phyloP scores from a whole-genome alignment of 2,113 vertebrate genomes.

The Myocastor coypus region DNA sequence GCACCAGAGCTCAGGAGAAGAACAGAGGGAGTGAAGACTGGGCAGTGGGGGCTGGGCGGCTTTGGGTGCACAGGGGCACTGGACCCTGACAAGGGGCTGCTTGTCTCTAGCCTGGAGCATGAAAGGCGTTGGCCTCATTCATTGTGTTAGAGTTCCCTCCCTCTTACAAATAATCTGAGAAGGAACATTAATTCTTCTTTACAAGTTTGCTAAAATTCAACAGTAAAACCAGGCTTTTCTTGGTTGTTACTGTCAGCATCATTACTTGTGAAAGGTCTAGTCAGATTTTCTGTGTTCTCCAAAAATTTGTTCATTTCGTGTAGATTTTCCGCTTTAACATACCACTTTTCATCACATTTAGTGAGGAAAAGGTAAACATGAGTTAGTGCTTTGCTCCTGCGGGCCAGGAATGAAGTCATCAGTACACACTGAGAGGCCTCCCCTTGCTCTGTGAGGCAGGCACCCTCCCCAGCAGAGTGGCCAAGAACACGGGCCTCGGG shows the following conservation, averaged over 20 bases:
- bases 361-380: neutral
- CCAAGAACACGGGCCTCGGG: neutral
- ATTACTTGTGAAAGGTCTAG: neutral
- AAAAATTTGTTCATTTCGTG: neutral
- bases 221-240: neutral
- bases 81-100: neutral
- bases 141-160: neutral
- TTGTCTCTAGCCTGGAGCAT: neutral
- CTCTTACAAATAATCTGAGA: neutral
- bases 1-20: too few species aligned
- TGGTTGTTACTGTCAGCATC: neutral
- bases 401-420: neutral
- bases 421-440: accelerated
- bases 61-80: accelerated
- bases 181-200: neutral
- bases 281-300: neutral
- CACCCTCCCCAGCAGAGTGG: neutral
- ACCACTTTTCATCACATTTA: neutral
- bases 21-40: neutral
- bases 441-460: neutral
- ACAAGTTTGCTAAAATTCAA: neutral
- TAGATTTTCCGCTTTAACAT: neutral
- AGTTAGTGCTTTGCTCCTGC: neutral
- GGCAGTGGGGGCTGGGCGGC: too few species aligned
- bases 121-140: neutral